Evolutionary conservation across 2,888 invertebrate species (phyloP).

Genomic region (Oxycera nigricornis): DNA sequence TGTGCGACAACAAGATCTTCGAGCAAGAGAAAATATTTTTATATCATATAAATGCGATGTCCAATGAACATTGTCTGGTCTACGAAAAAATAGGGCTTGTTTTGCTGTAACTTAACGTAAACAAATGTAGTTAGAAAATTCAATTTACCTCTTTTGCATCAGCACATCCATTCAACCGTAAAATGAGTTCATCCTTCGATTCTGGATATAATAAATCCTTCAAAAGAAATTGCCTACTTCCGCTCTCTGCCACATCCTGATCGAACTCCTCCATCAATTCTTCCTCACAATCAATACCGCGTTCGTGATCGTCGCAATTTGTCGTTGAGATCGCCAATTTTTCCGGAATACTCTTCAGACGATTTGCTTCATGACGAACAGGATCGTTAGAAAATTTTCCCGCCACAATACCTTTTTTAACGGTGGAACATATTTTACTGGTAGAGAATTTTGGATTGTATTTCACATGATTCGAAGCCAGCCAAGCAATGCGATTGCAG

Average conservation of each 20-base stretch:
- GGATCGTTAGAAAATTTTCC: too few relatives aligned
- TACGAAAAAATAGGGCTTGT: too few relatives aligned
- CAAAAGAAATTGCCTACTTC: constrained; percentile 18
- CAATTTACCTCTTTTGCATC: constrained; percentile 12
- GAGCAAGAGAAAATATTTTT: too few relatives aligned
- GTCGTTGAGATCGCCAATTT: neutral
- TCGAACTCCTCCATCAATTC: constrained; percentile 19
- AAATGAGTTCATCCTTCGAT: constrained; percentile 25
- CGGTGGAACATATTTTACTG: neutral
- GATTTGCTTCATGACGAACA: too few relatives aligned
- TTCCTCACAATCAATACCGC: constrained; percentile 20
- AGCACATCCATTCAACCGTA: constrained; percentile 25
- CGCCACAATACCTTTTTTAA: too few relatives aligned
- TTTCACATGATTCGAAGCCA: neutral
- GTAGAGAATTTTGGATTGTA: neutral
- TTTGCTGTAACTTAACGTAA: neutral
- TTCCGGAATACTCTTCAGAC: too few relatives aligned
- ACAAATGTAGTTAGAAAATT: neutral
- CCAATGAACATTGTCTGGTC: too few relatives aligned
- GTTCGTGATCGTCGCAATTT: neutral
- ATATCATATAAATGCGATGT: too few relatives aligned
- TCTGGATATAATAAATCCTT: constrained; percentile 35
- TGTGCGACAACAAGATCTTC: too few relatives aligned
- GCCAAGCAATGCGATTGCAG: neutral
- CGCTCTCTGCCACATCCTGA: constrained; percentile 36